These are phyloP conservation scores for Lycocerus yunnanus DNA, from an alignment of 2,888 invertebrate genomes.

Conservation along the genomic window DNA sequence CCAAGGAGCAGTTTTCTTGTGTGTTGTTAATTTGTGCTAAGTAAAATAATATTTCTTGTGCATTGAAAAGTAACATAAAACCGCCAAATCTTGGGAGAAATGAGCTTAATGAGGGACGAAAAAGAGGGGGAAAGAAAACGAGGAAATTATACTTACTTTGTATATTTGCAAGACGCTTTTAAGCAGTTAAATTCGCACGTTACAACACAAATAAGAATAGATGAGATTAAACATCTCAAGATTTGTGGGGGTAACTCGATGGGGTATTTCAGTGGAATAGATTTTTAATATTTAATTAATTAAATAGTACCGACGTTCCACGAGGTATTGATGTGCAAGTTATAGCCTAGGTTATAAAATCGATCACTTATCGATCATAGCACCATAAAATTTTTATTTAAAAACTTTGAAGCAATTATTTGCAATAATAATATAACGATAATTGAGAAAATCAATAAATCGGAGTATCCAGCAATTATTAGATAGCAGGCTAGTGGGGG, in stretches of 20 bases:
- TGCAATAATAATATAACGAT: no score
- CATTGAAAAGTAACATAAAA: neutral
- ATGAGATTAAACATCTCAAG: neutral
- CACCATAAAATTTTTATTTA: no score
- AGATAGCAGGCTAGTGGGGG: no score
- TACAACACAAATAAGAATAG: neutral
- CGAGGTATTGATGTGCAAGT: no score
- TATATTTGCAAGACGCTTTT: neutral
- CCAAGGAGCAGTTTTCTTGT: neutral
- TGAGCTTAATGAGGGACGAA: neutral
- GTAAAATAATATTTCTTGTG: neutral
- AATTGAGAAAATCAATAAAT: no score
- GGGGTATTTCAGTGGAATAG: neutral
- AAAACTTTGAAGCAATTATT: no score
- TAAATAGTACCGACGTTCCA: neutral
- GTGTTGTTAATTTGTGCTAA: neutral
- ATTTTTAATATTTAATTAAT: neutral
- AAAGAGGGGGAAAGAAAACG: neutral
- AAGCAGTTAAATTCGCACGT: neutral
- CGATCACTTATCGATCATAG: no score
- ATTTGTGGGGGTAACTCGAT: neutral
- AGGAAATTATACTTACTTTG: neutral
- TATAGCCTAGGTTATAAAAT: no score
- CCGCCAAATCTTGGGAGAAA: neutral
- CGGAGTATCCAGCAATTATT: no score